A percentile compares a stretch with the other conserved stretches of the same genome.
These are phyloP conservation scores for Dryoscopus gambensis DNA, from an alignment of 2,113 vertebrate species.

Conservation along the genomic window DNA sequence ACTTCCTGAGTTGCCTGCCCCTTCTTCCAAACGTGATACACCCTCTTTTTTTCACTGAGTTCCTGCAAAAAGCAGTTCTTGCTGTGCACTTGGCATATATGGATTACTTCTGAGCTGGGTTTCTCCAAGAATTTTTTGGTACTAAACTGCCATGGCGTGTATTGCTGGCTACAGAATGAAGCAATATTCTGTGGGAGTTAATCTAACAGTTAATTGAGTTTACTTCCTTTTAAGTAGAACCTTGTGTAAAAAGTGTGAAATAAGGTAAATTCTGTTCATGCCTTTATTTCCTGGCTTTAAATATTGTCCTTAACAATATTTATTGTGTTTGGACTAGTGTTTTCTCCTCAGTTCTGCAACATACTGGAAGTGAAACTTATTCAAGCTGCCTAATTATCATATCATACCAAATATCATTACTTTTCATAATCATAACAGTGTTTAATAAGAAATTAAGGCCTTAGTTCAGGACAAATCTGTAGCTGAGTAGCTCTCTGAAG, in stretches of 20 bases:
- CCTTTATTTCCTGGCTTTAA: neutral
- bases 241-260: neutral
- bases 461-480: neutral
- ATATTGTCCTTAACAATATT: neutral
- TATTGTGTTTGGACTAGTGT: neutral
- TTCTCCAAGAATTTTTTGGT: neutral
- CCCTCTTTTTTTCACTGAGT: neutral
- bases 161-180: neutral
- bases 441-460: neutral
- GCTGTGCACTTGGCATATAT: neutral
- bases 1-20: neutral
- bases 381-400: neutral
- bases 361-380: neutral
- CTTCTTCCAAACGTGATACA: neutral
- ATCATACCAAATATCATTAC: neutral
- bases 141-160: neutral
- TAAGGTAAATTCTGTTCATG: neutral
- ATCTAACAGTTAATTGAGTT: neutral
- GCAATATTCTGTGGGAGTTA: neutral
- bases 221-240: neutral
- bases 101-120: neutral
- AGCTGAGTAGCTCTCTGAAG: neutral
- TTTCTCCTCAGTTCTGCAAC: neutral
- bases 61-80: neutral
- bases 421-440: neutral